These are phyloP conservation scores for Cybosia mesomella DNA, from an alignment of 2,888 invertebrate species.

Conservation along the genomic window DNA sequence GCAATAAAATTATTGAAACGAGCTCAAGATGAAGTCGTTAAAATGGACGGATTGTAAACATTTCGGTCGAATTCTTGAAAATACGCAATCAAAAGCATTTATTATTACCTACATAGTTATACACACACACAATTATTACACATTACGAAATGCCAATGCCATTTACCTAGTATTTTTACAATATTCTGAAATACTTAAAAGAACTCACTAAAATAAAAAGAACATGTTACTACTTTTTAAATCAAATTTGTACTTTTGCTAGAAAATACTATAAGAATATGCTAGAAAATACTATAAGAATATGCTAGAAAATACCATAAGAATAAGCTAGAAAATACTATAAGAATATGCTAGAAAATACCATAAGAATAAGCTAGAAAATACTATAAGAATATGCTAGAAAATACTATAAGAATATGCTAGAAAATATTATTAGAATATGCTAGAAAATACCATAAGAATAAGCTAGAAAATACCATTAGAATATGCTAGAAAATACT, in stretches of 20 bases:
- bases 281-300: too few relatives aligned
- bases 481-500: neutral
- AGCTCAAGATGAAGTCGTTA: slow-evolving; percentile 34
- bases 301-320: neutral
- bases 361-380: too few relatives aligned
- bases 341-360: too few relatives aligned
- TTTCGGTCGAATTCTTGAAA: slow-evolving; percentile 29
- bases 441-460: neutral
- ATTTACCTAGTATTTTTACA: neutral
- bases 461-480: too few relatives aligned
- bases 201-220: neutral
- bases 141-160: slow-evolving; percentile 27
- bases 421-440: too few relatives aligned
- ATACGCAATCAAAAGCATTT: slow-evolving; percentile 43
- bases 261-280: neutral
- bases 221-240: neutral
- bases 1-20: slow-evolving; percentile 47
- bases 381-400: neutral
- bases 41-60: slow-evolving; percentile 35
- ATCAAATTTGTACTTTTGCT: neutral
- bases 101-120: slow-evolving; percentile 29
- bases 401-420: neutral
- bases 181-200: slow-evolving; percentile 20
- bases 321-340: neutral
- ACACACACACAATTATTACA: slow-evolving; percentile 29